Evolutionary conservation across 2,888 invertebrate genomes (phyloP), one percentile per base, ranked within the genome.

Genomic region (Poecilus cupreus): DNA sequence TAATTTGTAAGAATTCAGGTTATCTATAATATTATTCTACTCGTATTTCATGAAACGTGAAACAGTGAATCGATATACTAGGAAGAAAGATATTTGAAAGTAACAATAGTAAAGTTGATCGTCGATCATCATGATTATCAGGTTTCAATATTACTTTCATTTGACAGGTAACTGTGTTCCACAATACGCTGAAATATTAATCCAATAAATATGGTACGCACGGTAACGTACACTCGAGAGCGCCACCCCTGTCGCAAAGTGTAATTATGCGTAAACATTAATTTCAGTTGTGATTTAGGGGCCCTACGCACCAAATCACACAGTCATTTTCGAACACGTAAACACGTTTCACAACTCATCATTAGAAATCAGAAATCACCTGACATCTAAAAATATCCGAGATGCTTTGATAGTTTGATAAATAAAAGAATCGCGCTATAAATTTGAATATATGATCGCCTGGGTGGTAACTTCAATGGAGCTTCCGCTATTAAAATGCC

Each of bases 391-490:
- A 37, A 68, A 68, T 37, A 68, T 37, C n/a, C 39, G 13, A 8
- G 3, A 13, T 13, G 11, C 37, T 37, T 37, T 37, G 37, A 37
- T 37, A 37, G 5, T 37, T 37, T 37, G 37, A 37, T 37, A 37
- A 13, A 24, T 13, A 68, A 68, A 68, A 68, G 64, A 13, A 26
- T 37, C 16, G 3, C 2, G 64, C 18, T 8, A 68, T 68, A 68
- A 68, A 68, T 68, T 37, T 18, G 1, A 68, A 68, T 13, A 37
- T 32, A 37, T 22, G 64, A 68, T 13, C 37, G 64, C 37, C 64
- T 68, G 37, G 64, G 64, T 68, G 64, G 64, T 37, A 37, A 68
- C 64, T 68, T 68, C 64, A 68, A 68, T 68, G 64, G 37, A 68
- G 32, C 37, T 68, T 37, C 32, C 37, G 64, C 20, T 22, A 64